Percentiles rank a stretch among this genome's conserved stretches.
phyloP scores from a whole-genome alignment of 2,888 invertebrate species.

The Stenodema calcarata region DNA sequence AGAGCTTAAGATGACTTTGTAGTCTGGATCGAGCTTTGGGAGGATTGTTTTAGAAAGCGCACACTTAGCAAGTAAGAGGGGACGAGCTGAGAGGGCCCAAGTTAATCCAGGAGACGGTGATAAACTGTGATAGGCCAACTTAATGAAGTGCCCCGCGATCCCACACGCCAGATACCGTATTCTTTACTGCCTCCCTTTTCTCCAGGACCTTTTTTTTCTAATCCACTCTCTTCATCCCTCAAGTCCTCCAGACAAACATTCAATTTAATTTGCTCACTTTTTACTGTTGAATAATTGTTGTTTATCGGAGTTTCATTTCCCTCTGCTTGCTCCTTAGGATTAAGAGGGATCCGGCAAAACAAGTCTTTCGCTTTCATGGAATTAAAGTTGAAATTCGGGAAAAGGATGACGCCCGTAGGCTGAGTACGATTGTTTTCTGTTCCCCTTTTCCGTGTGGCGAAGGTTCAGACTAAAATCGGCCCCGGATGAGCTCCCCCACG shows the following conservation, averaged over 20 bases:
- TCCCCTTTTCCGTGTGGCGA: background rate
- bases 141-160: conserved; percentile 40
- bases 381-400: background rate
- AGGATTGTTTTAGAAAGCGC: conserved; percentile 42
- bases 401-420: background rate
- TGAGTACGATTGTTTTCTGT: background rate
- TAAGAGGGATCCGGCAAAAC: conserved; percentile 1
- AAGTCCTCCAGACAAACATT: conserved; percentile 20
- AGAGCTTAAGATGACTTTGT: background rate
- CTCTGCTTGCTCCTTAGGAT: background rate
- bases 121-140: conserved; percentile 45
- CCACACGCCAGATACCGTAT: conserved; percentile 42
- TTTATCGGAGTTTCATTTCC: conserved; percentile 38
- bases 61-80: conserved; percentile 12
- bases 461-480: too few species aligned
- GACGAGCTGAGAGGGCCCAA: background rate
- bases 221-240: conserved; percentile 1
- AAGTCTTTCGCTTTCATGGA: background rate
- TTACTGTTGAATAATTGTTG: conserved; percentile 31
- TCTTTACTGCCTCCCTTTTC: conserved; percentile 5
- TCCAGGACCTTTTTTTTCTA: background rate
- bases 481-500: too few species aligned
- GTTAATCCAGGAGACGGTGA: conserved; percentile 45
- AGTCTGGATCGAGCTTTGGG: background rate
- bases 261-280: conserved; percentile 36